Base-by-base conservation (phyloP, 2,888 invertebrate genomes). In the Drosophila prolongata region DNA sequence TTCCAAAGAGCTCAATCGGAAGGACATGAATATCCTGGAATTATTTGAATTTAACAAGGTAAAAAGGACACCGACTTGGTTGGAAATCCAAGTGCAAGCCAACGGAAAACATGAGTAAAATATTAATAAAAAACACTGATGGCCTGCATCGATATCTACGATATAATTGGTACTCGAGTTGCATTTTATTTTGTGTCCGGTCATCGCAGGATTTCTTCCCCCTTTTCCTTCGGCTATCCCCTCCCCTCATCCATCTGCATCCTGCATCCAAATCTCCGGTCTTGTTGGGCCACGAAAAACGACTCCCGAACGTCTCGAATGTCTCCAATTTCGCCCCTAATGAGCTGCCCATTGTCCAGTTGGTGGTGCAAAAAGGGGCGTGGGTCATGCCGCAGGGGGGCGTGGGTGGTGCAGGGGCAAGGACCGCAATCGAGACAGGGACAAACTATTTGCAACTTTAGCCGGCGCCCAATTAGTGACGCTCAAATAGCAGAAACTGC, bases 391-490 rank as follows among this genome's bases (percentile, higher is more conserved):
- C 4, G 3, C 5, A 1, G 6, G 13, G 13, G 52, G 40, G 11
- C 10, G 34, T n/a, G 34, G 44, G n/a, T 8, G n/a, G 6, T 8
- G 14, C 44, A 52, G 35, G 40, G 60, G 42, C 62, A 70, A 34
- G 62, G 62, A 61, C 61, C 61, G 13, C 66, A 24, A 65, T 65
- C 62, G 57, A 65, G 65, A 44, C 70, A 34, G 56, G 65, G 57
- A 55, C 70, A 70, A 89, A 80, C 84, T 87, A 87, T 83, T 78
- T 69, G 70, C 60, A 89, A 89, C 74, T 85, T 66, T 71, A 64
- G 82, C 64, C 78, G 66, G 65, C 74, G 82, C 65, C 82, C 89
- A 83, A 83, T 83, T 83, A 83, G 82, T 81, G 86, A 76, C 82
- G 80, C 89, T 89, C 89, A 76, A 87, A 81, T 78, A 69, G 73